Base-by-base conservation (phyloP, 2,888 invertebrate species). In the Agrochola lota region DNA sequence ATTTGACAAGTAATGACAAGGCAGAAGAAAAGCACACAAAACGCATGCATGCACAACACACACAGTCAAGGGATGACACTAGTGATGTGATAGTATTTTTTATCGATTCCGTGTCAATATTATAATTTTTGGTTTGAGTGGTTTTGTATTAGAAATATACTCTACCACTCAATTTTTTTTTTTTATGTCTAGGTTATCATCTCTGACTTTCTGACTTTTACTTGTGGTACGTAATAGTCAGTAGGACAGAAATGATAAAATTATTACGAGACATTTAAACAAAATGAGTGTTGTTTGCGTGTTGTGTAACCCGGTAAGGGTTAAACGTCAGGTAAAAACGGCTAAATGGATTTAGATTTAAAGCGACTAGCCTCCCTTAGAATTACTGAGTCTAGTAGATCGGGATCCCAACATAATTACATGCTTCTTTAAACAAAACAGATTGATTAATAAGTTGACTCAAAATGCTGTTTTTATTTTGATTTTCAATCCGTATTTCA, bases 41-140 rank as follows among this genome's bases (percentile, higher is more conserved):
- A 59, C 9, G 23, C n/a, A 57, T 81, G 81, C 78, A 67, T 30
- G 35, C 59, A 60, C 46, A 43, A 11, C 59, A 60, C 46, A 43
- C 4, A 23, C 23, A 2, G 12, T 7, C n/a, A 11, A 26, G 15
- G 15, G 17, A 43, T 75, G 62, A 26, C 30, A 30, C 43, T 77
- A 77, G 77, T 67, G 68, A n/a, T 66, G 59, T 0, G 8, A 40
- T 9, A 20, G 11, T 52, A 6, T 7, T 52, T 43, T 74, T 46
- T 17, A 49, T 60, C 20, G 6, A 49, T 60, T 46, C 6, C 2
- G 0, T 40, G 30, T 72, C 52, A 1, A 11, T 23, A 23, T 69
- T n/a, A 49, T 23, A 49, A 67, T 67, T 30, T 23, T 4, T 20
- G 23, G 5, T 23, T 67, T 26, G 12, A 26, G 12, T 46, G 20